Evolutionary conservation across 2,797 vertebrate genomes (phyloP).

Genomic region (Syndactyla subalaris): DNA sequence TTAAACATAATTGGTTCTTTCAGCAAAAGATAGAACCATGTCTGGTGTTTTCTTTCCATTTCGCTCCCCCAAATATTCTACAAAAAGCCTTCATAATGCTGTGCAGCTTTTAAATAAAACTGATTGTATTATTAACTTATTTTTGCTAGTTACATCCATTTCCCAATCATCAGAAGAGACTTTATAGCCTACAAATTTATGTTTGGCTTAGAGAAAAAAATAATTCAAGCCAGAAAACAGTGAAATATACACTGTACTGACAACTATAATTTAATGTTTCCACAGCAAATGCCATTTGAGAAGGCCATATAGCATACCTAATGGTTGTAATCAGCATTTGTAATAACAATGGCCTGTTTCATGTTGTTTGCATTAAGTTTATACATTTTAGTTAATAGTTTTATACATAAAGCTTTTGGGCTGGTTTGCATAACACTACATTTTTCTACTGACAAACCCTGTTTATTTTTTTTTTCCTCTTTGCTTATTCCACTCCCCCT

Average conservation of each 20-base stretch:
- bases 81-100: neutral
- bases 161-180: neutral
- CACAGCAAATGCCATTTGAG: neutral
- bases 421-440: neutral
- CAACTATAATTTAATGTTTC: neutral
- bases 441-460: neutral
- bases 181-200: neutral
- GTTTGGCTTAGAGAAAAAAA: neutral
- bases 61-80: neutral
- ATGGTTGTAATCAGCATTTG: neutral
- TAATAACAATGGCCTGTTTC: neutral
- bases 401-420: neutral
- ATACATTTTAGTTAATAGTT: neutral
- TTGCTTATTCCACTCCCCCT: neutral
- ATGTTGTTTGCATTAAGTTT: neutral
- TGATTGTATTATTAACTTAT: neutral
- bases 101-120: neutral
- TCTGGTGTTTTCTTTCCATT: neutral
- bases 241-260: neutral
- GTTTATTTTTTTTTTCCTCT: neutral
- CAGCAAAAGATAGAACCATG: neutral
- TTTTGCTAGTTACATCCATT: neutral
- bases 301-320: neutral
- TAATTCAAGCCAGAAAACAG: neutral
- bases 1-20: slow-evolving; percentile 42